Evolutionary conservation across 2,113 vertebrate species (phyloP).

Genomic region (Ailurus styani): DNA sequence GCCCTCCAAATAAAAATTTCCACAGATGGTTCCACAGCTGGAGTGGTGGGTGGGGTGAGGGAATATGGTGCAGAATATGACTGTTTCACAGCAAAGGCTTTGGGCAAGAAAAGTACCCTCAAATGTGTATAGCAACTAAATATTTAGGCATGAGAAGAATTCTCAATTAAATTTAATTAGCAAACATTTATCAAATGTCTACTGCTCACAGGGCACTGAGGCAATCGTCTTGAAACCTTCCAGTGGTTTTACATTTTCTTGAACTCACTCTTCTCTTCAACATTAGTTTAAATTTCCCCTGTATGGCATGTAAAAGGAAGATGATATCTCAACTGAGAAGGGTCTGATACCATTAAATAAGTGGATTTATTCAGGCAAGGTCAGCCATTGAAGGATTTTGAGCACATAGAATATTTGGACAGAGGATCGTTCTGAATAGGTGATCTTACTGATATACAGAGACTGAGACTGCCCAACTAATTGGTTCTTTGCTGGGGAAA

Average conservation of each 20-base stretch:
- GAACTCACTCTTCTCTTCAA: neutral
- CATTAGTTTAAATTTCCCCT: neutral
- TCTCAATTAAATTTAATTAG: constrained; percentile 20
- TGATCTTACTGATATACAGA: neutral
- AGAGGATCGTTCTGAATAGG: neutral
- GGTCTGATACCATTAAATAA: neutral
- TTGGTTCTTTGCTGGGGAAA: neutral
- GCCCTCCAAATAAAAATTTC: neutral
- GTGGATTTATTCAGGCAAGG: neutral
- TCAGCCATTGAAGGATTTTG: neutral
- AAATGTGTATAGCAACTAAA: neutral
- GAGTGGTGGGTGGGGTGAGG: neutral
- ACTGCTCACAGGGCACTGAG: neutral
- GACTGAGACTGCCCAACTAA: neutral
- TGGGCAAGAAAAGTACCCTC: neutral
- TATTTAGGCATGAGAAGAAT: neutral
- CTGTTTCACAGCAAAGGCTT: neutral
- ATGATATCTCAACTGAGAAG: neutral
- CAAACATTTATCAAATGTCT: neutral
- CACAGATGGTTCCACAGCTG: neutral
- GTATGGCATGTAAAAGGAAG: neutral
- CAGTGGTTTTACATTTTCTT: neutral
- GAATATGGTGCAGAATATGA: neutral
- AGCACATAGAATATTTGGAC: neutral
- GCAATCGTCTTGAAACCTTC: neutral